A percentile compares a stretch with the other conserved stretches of the same genome.
These are phyloP conservation scores for Bombylius discolor DNA, from an alignment of 2,888 invertebrate genomes.

Conservation along the genomic window DNA sequence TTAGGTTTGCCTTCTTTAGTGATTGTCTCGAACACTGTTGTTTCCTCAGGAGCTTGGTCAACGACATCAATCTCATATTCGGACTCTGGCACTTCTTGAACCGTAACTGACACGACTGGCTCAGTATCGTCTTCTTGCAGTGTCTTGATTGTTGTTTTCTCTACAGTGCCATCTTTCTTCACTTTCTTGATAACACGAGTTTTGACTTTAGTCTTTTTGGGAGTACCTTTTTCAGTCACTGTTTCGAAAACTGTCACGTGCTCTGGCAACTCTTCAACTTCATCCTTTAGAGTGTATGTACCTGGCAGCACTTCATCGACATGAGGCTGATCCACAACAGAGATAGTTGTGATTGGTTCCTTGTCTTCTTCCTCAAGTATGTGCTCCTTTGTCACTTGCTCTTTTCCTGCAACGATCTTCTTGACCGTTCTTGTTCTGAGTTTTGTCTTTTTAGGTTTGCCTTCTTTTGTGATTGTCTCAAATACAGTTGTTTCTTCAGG, in stretches of 20 bases:
- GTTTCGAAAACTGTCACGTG: conserved; percentile 34
- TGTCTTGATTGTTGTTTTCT: conserved; percentile 29
- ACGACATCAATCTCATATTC: not conserved
- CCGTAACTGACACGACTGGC: conserved; percentile 23
- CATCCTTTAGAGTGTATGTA: too few relatives aligned
- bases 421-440: conserved; percentile 17
- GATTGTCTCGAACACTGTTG: conserved; percentile 17
- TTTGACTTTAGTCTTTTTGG: conserved; percentile 23
- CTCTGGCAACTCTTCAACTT: not conserved
- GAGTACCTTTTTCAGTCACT: conserved; percentile 27
- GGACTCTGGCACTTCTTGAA: conserved; percentile 20
- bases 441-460: conserved; percentile 27
- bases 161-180: conserved; percentile 25
- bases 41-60: conserved; percentile 19
- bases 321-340: not conserved
- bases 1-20: conserved; percentile 22
- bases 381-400: conserved; percentile 24
- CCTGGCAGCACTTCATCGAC: not conserved
- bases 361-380: conserved; percentile 23
- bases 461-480: conserved; percentile 28
- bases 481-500: conserved; percentile 32
- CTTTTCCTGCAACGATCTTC: conserved; percentile 14
- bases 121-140: conserved; percentile 30
- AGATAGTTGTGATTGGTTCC: conserved; percentile 23
- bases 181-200: conserved; percentile 30